Evolutionary conservation across 1,140 invertebrate genomes (phyloP), one percentile per base, ranked within the genome.

Genomic region (Carposina sasakii): DNA sequence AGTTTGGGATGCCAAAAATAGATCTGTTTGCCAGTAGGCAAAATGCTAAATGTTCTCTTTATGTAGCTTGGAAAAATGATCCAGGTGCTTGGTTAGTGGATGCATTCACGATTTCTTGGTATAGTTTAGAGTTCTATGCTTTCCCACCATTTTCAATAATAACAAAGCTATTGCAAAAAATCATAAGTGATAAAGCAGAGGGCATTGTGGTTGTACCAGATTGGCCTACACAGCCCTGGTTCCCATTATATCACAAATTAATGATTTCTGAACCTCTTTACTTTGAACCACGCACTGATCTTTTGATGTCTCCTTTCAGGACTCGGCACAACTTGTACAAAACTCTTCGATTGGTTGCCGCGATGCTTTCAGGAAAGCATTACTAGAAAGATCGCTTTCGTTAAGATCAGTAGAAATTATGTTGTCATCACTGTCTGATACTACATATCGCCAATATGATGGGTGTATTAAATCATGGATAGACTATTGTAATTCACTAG

Each of bases 181-280:
- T 53, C 40, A 41, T 48, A 17, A 4, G 4, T 9, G 54, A 60
- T n/a, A 48, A 54, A 28, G 48, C 54, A 13, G 37, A 26, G 39
- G 54, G 48, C 1, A 53, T 57, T 34, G 9, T 60, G 15, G 44
- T 60, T 22, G 54, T 54, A 2, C 57, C 57, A 20, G 43, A 37
- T 12, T 60, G 57, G 54, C 48, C 45, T 1, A 44, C 43, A 12
- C 54, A 60, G 24, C 24, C 54, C 13, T 67, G 67, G 69, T 71
- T 54, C 31, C 63, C 68, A 6, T n/a, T 63, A 13, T 67, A 50
- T 26, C 36, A 53, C 24, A 53, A 36, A 36, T 4, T 53, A 12
- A 21, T 10, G 1, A 12, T 17, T 20, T 41, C 36, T 3, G 17
- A 41, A 30, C 12, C 26, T 1, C 34, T 53, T 12, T 1, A 31